Percentiles rank a stretch among this genome's conserved stretches.
Evolutionary conservation across 23 tunicate species (phyloP).

Genomic region (Aplidium turbinatum): DNA sequence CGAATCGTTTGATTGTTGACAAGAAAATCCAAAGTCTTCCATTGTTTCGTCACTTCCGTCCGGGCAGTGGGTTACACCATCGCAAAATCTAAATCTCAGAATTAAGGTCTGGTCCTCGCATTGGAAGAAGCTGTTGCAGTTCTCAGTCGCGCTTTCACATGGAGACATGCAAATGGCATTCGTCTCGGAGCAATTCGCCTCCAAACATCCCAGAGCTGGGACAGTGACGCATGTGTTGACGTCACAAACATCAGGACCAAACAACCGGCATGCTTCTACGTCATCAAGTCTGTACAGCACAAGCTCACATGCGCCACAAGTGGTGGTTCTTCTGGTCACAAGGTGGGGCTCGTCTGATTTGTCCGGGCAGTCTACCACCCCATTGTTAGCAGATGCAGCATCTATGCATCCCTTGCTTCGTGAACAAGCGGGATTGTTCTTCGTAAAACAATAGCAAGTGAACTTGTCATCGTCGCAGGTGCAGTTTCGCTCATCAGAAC

Average conservation of each 20-base stretch:
- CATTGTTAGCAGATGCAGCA: background rate
- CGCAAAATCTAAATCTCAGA: background rate
- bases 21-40: background rate
- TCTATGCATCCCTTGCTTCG: background rate
- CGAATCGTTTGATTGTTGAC: background rate
- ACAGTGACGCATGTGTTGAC: conserved; percentile 1
- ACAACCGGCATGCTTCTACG: conserved; percentile 1
- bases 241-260: background rate
- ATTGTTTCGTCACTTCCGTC: conserved; percentile 15
- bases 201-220: background rate
- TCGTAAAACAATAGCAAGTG: conserved; percentile 5
- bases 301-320: background rate
- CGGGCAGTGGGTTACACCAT: background rate
- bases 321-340: background rate
- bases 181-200: background rate
- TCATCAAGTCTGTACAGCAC: background rate
- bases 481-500: background rate
- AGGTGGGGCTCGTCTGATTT: background rate
- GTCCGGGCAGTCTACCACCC: background rate
- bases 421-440: background rate
- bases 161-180: background rate
- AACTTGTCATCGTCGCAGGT: background rate
- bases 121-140: background rate
- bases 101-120: background rate
- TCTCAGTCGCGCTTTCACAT: background rate